Conservation (phyloP, 35 echinoderm and acorn worm species). For the Eucidaris tribuloides region DNA sequence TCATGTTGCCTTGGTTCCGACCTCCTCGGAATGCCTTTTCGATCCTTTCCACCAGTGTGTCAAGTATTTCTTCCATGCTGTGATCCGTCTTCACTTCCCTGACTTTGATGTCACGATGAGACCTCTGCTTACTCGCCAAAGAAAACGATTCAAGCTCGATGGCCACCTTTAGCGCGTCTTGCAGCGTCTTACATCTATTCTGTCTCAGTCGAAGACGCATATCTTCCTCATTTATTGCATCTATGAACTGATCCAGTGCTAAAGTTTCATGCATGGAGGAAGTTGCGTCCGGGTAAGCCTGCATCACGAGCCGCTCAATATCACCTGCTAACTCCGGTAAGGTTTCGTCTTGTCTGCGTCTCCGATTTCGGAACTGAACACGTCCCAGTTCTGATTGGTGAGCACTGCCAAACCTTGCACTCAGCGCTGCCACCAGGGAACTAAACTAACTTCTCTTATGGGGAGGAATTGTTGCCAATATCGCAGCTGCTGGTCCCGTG, state of each 20-base stretch:
- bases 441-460: neutral
- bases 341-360: constrained; percentile 12
- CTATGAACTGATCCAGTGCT: constrained; percentile 56
- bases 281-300: constrained; percentile 31
- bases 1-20: neutral
- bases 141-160: constrained; percentile 50
- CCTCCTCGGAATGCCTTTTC: neutral
- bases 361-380: constrained; percentile 32
- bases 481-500: constrained; percentile 17
- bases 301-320: constrained; percentile 28
- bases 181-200: constrained; percentile 1
- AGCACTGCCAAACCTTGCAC: constrained; percentile 16
- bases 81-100: neutral
- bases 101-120: neutral
- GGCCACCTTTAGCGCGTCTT: constrained; percentile 22
- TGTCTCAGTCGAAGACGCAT: constrained; percentile 37
- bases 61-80: neutral
- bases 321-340: constrained; percentile 34
- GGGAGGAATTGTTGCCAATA: neutral
- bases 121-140: constrained; percentile 1
- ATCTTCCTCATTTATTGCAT: constrained; percentile 30
- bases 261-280: constrained; percentile 32
- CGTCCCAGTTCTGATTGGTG: constrained; percentile 39
- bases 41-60: neutral
- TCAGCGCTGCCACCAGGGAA: constrained; percentile 3